Base-by-base conservation (phyloP, 2,113 vertebrate species). In the Acanthisitta chloris region DNA sequence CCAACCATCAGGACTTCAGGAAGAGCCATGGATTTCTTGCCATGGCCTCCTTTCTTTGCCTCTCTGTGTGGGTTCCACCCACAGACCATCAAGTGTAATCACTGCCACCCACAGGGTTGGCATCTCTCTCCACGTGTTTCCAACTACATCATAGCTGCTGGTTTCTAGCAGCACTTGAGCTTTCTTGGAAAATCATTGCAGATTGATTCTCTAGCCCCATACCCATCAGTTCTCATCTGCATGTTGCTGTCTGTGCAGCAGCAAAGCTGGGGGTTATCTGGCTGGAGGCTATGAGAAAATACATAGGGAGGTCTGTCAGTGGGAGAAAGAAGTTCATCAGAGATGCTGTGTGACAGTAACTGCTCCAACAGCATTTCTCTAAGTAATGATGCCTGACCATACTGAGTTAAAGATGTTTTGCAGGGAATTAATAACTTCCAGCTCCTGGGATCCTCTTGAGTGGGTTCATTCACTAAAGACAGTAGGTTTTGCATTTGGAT, bases 131-230 rank as follows among this genome's bases (percentile, higher is more conserved):
- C 46, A 31, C 46, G 1, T 6, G 19, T 43, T 73, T 52, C 94
- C 58, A 74, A 6, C 70, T 36, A 64, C 59, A 52, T 92, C 76
- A 7, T 42, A 82, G 73, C 45, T 76, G 91, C 76, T 9, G 19
- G 23, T 81, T 57, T 70, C 69, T 88, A 96, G 80, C 73, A 89
- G 38, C 69, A 51, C 79, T 93, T 88, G 79, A 94, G 72, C 86
- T 92, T 97, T 93, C 96, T 96, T 91, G 81, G 77, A 83, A 74
- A 42, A 33, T 26, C 13, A 3, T 19, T 88, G 58, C 66, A 88
- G 67, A 42, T 48, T 52, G 49, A 34, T 81, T 59, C 40, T 78
- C 17, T 64, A 38, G 72, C 77, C 64, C 43, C 38, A 20, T 33
- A 31, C 9, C 14, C 59, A 55, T 70, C 67, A 45, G 26, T 23